Conservation (phyloP, 1,140 invertebrate genomes). For the Cyclina sinensis region DNA sequence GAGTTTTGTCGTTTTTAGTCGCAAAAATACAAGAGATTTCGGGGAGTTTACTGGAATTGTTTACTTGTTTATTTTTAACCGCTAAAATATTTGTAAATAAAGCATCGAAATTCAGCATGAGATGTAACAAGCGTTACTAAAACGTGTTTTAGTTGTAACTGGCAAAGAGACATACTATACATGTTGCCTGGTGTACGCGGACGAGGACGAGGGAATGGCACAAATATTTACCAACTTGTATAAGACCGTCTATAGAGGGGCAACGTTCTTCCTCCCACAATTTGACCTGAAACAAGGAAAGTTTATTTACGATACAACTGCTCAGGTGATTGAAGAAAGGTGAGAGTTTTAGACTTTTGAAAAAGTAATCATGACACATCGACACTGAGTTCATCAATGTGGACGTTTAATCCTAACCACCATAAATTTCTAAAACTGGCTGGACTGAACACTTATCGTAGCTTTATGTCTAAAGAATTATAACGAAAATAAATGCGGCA, state of each 20-base stretch:
- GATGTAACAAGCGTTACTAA: conserved; percentile 2
- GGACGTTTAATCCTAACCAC: no score
- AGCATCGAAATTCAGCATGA: background rate
- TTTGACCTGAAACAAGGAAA: conserved; percentile 45
- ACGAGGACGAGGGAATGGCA: conserved; percentile 39
- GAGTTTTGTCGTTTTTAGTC: no score
- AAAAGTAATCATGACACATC: no score
- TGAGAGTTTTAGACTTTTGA: background rate
- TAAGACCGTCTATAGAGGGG: background rate
- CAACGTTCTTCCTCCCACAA: conserved; percentile 54
- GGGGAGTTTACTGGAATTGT: background rate
- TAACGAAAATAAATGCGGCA: no score
- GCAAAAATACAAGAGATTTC: background rate
- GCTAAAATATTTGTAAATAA: background rate
- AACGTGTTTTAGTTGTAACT: conserved; percentile 62
- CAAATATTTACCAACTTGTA: conserved; percentile 42
- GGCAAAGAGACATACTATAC: conserved; percentile 35
- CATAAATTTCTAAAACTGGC: no score
- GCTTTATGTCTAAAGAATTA: no score
- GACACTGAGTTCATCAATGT: no score
- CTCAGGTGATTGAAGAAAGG: conserved; percentile 54
- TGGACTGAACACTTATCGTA: no score
- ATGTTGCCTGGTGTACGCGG: conserved; percentile 45
- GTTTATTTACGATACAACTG: conserved; percentile 22
- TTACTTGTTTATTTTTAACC: background rate